Evolutionary conservation across 1,140 invertebrate genomes (phyloP), one percentile per base, ranked within the genome.

Genomic region (Cyclargus thomasi): DNA sequence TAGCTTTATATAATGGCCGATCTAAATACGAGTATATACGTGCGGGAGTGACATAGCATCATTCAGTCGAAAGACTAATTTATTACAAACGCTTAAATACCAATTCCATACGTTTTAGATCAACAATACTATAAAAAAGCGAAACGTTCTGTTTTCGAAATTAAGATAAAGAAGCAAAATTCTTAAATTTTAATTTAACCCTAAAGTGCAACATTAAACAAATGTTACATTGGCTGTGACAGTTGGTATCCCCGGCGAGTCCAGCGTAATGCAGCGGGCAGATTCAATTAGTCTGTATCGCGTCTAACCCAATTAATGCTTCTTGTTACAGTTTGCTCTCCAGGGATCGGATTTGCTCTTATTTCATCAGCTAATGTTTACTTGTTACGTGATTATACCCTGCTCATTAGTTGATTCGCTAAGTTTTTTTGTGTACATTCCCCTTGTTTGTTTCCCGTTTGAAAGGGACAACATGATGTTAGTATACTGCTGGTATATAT

Each of bases 271-370:
- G 55, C 55, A 21, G 18, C 18, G 55, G 55, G 18, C 18, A 21
- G 55, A 11, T 20, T 21, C 55, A 59, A 59, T 59, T 59, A 59
- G 18, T 59, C 18, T 20, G 55, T 59, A 59, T 59, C 55, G 14
- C 39, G 53, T 18, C 53, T 55, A 18, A 55, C 10, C 18, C 18
- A 59, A 59, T 55, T 59, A 59, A 59, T 21, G 55, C 55, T 21
- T 59, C 17, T 47, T 47, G 39, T 47, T 47, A 47, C 39, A 16
- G 39, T 47, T 47, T 47, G 11, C 39, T 47, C 39, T 16, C 14
- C 39, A 14, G 39, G 39, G 39, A 47, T 14, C 39, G 14, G 39
- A 47, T 16, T 47, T 11, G 39, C 39, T 47, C 14, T 47, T 47
- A 47, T 47, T 47, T 47, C 39, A 47, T 47, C 39, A 47, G 14